phyloP scores from a whole-genome alignment of 2,113 vertebrate genomes.

The Ciconia boyciana region DNA sequence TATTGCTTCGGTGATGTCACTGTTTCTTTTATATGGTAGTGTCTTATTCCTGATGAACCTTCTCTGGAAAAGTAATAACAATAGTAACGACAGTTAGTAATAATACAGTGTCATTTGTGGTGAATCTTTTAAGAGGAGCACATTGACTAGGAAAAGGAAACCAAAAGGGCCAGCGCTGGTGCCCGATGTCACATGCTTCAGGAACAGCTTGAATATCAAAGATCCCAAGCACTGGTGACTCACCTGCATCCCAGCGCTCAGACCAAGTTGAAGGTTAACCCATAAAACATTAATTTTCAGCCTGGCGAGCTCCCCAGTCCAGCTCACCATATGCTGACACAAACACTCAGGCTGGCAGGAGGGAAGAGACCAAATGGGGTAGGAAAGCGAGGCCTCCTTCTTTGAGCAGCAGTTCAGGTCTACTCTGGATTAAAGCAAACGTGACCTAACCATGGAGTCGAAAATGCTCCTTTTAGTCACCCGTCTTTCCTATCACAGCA shows the following conservation, averaged over 20 bases:
- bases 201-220: not conserved
- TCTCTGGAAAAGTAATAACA: constrained; percentile 70
- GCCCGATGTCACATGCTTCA: rapidly evolving
- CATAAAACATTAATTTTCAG: constrained; percentile 8
- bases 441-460: not conserved
- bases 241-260: not conserved
- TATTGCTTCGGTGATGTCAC: constrained; percentile 75
- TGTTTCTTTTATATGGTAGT: constrained; percentile 89
- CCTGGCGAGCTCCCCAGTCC: not conserved
- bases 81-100: not conserved
- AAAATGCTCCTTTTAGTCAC: not conserved
- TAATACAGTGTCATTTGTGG: not conserved
- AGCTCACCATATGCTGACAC: rapidly evolving
- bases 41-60: constrained; percentile 76
- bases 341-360: not conserved
- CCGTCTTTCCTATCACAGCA: not conserved
- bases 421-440: not conserved
- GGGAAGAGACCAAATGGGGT: rapidly evolving
- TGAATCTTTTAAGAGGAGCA: not conserved
- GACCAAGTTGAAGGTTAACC: not conserved
- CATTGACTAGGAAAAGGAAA: not conserved
- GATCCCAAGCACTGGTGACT: not conserved
- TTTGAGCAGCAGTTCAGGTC: not conserved
- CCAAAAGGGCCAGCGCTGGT: not conserved
- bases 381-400: not conserved